A percentile compares a stretch with the other conserved stretches of the same genome.
phyloP scores from a whole-genome alignment of 2,113 vertebrate genomes.

The Synodontis membranacea region DNA sequence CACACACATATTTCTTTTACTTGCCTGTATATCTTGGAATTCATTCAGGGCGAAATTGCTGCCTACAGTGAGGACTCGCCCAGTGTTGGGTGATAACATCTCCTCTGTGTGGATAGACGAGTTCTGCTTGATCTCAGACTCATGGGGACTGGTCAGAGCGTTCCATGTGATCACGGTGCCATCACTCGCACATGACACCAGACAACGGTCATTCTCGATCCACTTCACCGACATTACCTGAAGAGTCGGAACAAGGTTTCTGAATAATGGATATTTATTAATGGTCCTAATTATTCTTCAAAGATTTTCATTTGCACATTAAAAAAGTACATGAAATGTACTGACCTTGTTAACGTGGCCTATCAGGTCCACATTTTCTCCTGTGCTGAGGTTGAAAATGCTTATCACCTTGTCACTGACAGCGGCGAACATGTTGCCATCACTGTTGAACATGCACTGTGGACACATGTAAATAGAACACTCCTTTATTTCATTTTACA shows the following conservation, averaged over 20 bases:
- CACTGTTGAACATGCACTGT: constrained; percentile 87
- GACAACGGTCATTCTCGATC: not conserved
- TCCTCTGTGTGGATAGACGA: no score
- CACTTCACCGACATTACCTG: not conserved
- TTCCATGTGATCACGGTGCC: no score
- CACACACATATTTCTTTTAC: no score
- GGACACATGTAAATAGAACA: constrained; percentile 36
- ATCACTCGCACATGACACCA: no score
- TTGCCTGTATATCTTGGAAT: no score
- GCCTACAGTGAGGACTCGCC: no score
- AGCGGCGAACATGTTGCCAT: constrained; percentile 91
- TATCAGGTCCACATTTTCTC: constrained; percentile 85
- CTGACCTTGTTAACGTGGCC: constrained; percentile 90
- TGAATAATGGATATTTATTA: not conserved
- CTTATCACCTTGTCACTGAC: constrained; percentile 71
- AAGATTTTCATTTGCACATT: not conserved
- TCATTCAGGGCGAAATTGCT: no score
- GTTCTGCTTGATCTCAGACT: not conserved
- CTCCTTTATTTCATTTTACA: not conserved
- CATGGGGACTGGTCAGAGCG: not conserved
- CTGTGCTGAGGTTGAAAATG: constrained; percentile 82
- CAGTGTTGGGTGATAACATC: no score
- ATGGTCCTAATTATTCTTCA: not conserved
- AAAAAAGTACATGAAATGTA: not conserved
- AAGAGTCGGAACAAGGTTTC: not conserved